A percentile compares a stretch with the other conserved stretches of the same genome.
Conservation (phyloP, 2,888 invertebrate species). For the Euproctis similis region DNA sequence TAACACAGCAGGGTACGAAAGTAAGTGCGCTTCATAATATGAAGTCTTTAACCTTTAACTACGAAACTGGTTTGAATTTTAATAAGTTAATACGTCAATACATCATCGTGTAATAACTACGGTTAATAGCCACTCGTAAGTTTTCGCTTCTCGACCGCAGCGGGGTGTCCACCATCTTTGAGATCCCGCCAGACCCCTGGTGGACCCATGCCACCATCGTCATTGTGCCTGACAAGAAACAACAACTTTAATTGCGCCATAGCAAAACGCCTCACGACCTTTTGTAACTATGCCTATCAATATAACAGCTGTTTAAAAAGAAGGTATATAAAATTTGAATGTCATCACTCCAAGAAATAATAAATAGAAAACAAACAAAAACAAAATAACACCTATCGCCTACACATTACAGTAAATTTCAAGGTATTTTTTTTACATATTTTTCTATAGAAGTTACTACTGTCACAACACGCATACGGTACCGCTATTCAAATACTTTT, state of each 20-base stretch:
- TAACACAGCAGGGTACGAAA: slow-evolving; percentile 51
- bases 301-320: slow-evolving; percentile 13
- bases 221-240: slow-evolving; percentile 40
- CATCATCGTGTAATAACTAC: slow-evolving; percentile 52
- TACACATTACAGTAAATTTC: no score
- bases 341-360: slow-evolving; percentile 49
- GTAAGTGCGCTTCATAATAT: slow-evolving; percentile 57
- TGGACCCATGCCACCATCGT: slow-evolving; percentile 46
- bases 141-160: slow-evolving; percentile 56
- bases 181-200: slow-evolving; percentile 49
- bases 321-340: slow-evolving; percentile 42
- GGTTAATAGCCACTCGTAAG: slow-evolving; percentile 52
- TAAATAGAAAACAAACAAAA: no score
- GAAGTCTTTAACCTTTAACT: slow-evolving; percentile 65
- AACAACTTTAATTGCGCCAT: slow-evolving; percentile 36
- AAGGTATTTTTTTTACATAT: no score
- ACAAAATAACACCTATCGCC: no score
- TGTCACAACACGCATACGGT: slow-evolving; percentile 33
- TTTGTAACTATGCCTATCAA: slow-evolving; percentile 23
- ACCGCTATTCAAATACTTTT: slow-evolving; percentile 58
- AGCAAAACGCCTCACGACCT: slow-evolving; percentile 34
- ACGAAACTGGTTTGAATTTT: slow-evolving; percentile 60
- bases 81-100: slow-evolving; percentile 70
- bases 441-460: no score
- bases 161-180: slow-evolving; percentile 43